These are phyloP conservation scores for Sterrhoptilus dennistouni DNA, from an alignment of 2,113 vertebrate genomes.

Conservation along the genomic window DNA sequence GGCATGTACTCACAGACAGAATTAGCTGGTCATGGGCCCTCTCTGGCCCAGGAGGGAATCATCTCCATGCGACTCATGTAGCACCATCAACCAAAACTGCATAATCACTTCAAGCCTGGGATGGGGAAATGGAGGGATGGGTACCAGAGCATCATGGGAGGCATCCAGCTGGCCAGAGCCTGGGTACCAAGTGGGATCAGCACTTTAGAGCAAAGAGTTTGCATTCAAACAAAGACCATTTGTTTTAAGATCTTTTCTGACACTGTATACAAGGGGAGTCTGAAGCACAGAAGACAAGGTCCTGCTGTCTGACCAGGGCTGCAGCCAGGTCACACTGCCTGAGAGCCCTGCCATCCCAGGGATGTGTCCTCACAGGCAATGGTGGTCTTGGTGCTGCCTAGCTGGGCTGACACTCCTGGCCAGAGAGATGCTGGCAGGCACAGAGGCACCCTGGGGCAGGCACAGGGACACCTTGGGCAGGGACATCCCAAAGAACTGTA, in stretches of 20 bases:
- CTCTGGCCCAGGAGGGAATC: background rate
- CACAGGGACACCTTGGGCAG: background rate
- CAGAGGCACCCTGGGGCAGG: background rate
- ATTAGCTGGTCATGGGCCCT: background rate
- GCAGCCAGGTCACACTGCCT: accelerated
- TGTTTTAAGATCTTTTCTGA: background rate
- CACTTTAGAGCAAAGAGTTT: background rate
- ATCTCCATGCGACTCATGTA: accelerated
- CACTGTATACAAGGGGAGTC: background rate
- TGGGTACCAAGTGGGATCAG: accelerated
- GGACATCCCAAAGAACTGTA: background rate
- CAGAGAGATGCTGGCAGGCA: background rate
- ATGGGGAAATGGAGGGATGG: background rate
- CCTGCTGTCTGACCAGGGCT: background rate
- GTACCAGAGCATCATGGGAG: background rate
- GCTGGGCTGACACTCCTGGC: background rate
- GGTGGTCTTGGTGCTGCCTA: accelerated
- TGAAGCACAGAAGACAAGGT: background rate
- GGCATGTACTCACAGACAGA: background rate
- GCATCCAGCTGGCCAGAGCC: background rate
- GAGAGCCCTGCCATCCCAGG: background rate
- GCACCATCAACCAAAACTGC: background rate
- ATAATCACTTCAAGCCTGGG: background rate
- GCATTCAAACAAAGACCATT: background rate
- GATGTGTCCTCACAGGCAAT: background rate